Conservation (phyloP, 2,113 vertebrate genomes). For the Anolis carolinensis region DNA sequence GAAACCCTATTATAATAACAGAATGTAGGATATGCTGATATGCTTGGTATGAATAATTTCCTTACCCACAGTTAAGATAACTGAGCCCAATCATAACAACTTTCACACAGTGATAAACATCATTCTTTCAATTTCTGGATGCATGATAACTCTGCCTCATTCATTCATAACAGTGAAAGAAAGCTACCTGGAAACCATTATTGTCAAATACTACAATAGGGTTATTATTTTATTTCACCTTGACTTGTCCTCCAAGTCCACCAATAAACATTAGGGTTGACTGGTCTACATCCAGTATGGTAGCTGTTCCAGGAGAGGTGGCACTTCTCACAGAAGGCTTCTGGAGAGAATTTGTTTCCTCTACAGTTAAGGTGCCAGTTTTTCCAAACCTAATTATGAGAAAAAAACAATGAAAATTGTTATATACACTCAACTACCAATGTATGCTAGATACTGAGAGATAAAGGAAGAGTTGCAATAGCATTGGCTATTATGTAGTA, state of each 20-base stretch:
- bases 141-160: background rate
- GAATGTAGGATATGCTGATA: background rate
- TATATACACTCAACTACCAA: background rate
- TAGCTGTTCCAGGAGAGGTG: conserved; percentile 78
- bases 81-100: too few species aligned
- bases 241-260: conserved; percentile 83
- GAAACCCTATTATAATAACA: background rate
- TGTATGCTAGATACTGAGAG: background rate
- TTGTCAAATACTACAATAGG: background rate
- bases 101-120: background rate
- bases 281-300: conserved; percentile 83
- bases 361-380: conserved; percentile 81
- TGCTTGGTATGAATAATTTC: background rate
- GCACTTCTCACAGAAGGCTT: conserved; percentile 73
- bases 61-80: background rate
- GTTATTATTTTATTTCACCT: conserved; percentile 73
- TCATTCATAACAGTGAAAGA: background rate
- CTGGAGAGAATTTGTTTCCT: conserved; percentile 78
- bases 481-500: background rate
- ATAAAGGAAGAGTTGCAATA: conserved; percentile 6
- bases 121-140: background rate
- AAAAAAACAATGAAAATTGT: conserved; percentile 26
- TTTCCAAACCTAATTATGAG: conserved; percentile 83
- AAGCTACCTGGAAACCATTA: background rate
- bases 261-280: conserved; percentile 86